A percentile compares a stretch with the other conserved stretches of the same genome.
Evolutionary conservation across 2,113 vertebrate genomes (phyloP).

Genomic region (Laterallus jamaicensis): DNA sequence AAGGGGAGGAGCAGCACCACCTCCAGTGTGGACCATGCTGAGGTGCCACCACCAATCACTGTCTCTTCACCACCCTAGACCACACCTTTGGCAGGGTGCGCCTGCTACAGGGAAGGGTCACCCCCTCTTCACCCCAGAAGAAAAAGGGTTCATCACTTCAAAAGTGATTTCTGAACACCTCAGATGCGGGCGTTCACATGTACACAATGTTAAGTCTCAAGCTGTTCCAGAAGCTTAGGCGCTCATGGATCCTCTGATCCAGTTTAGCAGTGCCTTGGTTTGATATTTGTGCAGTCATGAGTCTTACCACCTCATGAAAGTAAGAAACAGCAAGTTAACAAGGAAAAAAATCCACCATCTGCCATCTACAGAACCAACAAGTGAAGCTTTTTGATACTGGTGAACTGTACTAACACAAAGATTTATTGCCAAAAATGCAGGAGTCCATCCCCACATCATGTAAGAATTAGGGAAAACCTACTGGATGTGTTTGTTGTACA

Average conservation of each 20-base stretch:
- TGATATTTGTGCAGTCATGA: neutral
- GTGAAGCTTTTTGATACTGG: neutral
- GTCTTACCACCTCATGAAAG: neutral
- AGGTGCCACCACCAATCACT: neutral
- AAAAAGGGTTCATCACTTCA: neutral
- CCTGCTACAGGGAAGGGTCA: neutral
- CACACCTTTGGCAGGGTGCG: no score
- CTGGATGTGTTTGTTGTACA: neutral
- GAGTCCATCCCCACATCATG: neutral
- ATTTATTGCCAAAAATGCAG: slow-evolving; percentile 9
- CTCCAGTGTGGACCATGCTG: neutral
- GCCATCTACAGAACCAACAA: neutral
- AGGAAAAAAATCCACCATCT: neutral
- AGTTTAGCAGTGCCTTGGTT: neutral
- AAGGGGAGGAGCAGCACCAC: neutral
- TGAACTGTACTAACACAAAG: neutral
- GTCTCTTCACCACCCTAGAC: no score
- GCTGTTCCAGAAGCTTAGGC: neutral
- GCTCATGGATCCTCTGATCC: neutral
- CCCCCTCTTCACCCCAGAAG: accelerated
- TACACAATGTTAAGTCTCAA: neutral
- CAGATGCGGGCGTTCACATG: neutral
- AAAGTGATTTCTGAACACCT: neutral
- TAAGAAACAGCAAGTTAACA: neutral
- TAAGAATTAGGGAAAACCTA: neutral